Evolutionary conservation across 2,113 vertebrate species (phyloP), one percentile per base, ranked within the genome.

Genomic region (Pseudorhombus dupliciocellatus): DNA sequence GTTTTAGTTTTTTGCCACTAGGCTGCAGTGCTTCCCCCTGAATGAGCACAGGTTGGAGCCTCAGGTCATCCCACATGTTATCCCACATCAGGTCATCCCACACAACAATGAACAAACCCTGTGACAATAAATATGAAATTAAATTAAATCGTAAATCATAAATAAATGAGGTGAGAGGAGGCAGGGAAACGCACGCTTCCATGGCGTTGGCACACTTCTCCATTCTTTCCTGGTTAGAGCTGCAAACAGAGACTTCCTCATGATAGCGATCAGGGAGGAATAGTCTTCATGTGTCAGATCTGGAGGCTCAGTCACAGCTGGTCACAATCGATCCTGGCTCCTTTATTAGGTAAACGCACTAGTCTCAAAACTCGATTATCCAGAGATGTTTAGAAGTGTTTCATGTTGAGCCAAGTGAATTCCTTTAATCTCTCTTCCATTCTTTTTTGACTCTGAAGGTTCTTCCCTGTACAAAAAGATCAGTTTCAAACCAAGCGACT

Each of bases 21-120:
- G 90, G 69, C 78, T 87, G 86, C 81, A 88, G 75, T 83, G 72
- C 88, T 89, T 83, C 69, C 79, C 69, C 28, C 8, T 40, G 10
- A 53, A 83, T 80, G 3, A 2, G 0, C 6, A 4, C n/a, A 54
- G 18, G 24, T 51, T 21, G 4, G 4, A 11, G 9, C 20, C 46
- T 10, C 46, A 18, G n/a, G 12, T n/a, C 7, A 7, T 10, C 20
- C 20, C 46, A n/a, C 20, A n/a, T n/a, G 12, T n/a, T n/a, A 7
- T 10, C 20, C 20, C 46, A n/a, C 20, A n/a, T 10, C 46, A 18
- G n/a, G 12, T n/a, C 7, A 7, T 10, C 20, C 20, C 46, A 44
- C 1, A 44, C 42, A 44, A 44, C 16, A 15, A 4, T 15, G 2
- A 44, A 16, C 42, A 16, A 28, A 28, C 26, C 2, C 42, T 44